Evolutionary conservation across 2,797 vertebrate genomes (phyloP), one percentile per base, ranked within the genome.

Genomic region (Pipistrellus pygmaeus): DNA sequence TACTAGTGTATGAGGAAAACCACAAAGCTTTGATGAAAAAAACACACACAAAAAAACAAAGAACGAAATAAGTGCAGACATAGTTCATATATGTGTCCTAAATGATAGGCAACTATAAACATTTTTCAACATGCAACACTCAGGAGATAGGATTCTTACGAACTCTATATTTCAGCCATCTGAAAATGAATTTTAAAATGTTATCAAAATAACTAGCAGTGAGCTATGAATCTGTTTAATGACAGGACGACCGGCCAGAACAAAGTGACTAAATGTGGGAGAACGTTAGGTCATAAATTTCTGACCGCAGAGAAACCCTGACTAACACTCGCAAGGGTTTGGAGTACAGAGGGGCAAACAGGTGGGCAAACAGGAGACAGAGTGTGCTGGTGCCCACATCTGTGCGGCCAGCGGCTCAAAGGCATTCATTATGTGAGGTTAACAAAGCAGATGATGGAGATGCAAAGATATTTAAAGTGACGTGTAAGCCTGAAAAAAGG

Each of bases 401-500:
- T 64, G 86, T 38, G 18, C 2, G 25, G 10, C 72, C 66, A 60
- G 57, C 51, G 44, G n/a, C 27, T 41, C 15, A 32, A 32, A 62
- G 32, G 6, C 21, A 32, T 9, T 8, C 21, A 32, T 9, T 8
- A 23, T 62, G 55, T n/a, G 41, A 77, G 46, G 25, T 18, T 0
- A 25, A 27, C 27, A 23, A 38, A 57, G 46, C 41, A 10, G 12
- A 9, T 32, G 23, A 60, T 4, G n/a, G 69, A 48, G 18, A 30
- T 4, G 25, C 15, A 23, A 6, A 48, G 32, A 6, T 8, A 11
- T 30, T 51, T 51, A 4, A 20, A 13, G 13, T 41, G 69, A 78
- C 4, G 14, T 1, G 5, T 0, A 0, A 53, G 68, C 66, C 8
- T 21, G 3, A 11, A 5, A 17, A 15, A 3, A 30, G 64, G 10